These are phyloP conservation scores for Osmerus eperlanus DNA, from an alignment of 2,113 vertebrate species.

Conservation along the genomic window DNA sequence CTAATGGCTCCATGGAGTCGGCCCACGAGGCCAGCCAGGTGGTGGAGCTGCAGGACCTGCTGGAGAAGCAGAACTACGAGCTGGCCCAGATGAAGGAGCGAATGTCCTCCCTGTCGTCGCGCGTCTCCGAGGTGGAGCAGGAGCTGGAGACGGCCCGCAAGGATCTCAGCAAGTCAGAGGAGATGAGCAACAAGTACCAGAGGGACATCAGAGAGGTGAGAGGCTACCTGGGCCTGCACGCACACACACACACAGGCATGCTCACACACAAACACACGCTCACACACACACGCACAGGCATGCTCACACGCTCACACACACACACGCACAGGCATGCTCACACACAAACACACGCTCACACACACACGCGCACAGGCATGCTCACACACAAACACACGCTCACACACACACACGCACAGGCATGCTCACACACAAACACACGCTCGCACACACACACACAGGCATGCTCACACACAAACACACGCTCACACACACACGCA, in stretches of 20 bases:
- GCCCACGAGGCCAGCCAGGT: constrained; percentile 92
- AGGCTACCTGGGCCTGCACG: neutral
- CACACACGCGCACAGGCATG: neutral
- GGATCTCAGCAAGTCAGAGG: constrained; percentile 96
- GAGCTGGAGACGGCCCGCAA: constrained; percentile 96
- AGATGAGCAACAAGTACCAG: constrained; percentile 98
- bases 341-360: neutral
- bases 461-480: neutral
- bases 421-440: neutral
- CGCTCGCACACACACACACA: neutral
- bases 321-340: neutral
- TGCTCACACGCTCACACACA: neutral
- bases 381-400: neutral
- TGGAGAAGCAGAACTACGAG: constrained; percentile 98
- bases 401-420: neutral
- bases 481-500: neutral
- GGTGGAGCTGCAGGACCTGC: constrained; percentile 93
- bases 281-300: neutral
- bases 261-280: neutral
- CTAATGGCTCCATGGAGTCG: constrained; percentile 93
- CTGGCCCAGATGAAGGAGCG: constrained; percentile 99
- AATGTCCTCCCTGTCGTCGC: constrained; percentile 88
- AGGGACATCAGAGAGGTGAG: constrained; percentile 97
- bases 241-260: neutral
- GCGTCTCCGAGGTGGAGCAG: constrained; percentile 95